Conservation (phyloP, 1,140 invertebrate genomes). For the Hormaphis cornu region DNA sequence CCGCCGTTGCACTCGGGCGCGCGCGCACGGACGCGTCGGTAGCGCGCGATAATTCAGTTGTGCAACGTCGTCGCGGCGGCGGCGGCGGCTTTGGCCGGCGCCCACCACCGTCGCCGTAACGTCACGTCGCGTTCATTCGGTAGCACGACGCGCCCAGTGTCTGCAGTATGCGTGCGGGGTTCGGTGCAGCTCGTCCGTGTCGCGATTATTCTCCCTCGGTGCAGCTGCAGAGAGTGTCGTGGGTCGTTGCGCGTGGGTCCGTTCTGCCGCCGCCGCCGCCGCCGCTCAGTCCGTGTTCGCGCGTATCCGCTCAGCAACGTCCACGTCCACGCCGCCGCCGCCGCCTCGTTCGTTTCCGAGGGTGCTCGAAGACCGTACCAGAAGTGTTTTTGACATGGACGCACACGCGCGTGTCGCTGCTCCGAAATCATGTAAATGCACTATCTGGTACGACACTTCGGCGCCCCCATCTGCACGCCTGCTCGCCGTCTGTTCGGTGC, state of each 20-base stretch:
- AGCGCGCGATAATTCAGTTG: not conserved
- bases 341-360: not conserved
- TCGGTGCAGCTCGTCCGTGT: too few species aligned
- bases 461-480: not conserved
- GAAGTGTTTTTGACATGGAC: constrained; percentile 73
- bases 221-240: too few species aligned
- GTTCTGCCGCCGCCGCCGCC: not conserved
- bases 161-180: too few species aligned
- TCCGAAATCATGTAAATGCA: constrained; percentile 89
- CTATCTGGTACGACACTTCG: constrained; percentile 93
- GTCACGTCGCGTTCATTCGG: not conserved
- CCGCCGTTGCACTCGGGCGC: not conserved
- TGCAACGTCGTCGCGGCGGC: not conserved
- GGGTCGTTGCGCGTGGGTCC: not conserved
- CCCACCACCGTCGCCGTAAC: not conserved
- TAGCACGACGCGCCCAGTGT: not conserved
- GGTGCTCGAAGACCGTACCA: constrained; percentile 74
- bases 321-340: not conserved
- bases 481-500: not conserved
- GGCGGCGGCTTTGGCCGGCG: not conserved
- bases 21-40: not conserved
- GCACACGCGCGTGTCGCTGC: not conserved
- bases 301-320: not conserved
- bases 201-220: too few species aligned
- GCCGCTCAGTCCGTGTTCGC: not conserved